phyloP scores from a whole-genome alignment of 2,888 invertebrate species.

The Falcaria lacertinaria region DNA sequence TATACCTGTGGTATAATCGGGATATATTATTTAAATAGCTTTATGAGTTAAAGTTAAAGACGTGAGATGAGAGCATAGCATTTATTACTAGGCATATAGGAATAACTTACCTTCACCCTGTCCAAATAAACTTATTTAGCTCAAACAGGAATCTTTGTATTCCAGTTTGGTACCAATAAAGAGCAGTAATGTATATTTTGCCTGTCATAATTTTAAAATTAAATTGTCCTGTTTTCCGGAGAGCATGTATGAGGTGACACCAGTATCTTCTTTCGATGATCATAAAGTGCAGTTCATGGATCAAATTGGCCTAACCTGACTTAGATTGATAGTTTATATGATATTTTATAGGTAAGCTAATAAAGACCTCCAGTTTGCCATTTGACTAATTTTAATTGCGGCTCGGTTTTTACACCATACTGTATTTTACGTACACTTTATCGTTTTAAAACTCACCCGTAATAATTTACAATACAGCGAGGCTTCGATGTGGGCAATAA shows the following conservation, averaged over 20 bases:
- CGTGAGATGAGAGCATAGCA: conserved; percentile 15
- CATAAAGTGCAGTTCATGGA: no score
- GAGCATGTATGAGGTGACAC: no score
- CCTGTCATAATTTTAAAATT: no score
- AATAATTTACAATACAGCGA: conserved; percentile 59
- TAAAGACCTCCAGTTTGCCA: conserved; percentile 57
- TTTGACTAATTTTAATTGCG: conserved; percentile 70
- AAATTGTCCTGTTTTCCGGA: no score
- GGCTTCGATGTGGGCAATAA: conserved; percentile 50
- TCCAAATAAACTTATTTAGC: no score
- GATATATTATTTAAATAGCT: no score
- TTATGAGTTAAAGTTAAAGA: background rate
- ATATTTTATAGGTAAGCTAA: conserved; percentile 42
- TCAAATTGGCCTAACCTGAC: conserved; percentile 34
- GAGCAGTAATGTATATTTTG: no score
- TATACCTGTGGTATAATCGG: background rate
- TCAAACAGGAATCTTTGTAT: no score
- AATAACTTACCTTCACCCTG: no score
- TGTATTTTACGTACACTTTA: conserved; percentile 59
- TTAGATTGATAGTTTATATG: conserved; percentile 66
- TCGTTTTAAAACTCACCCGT: conserved; percentile 50
- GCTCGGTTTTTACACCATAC: conserved; percentile 52
- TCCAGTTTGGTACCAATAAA: no score
- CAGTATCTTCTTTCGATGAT: no score
- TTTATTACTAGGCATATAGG: no score